Conservation (phyloP, 2,797 vertebrate species). For the Pelodytes ibericus region DNA sequence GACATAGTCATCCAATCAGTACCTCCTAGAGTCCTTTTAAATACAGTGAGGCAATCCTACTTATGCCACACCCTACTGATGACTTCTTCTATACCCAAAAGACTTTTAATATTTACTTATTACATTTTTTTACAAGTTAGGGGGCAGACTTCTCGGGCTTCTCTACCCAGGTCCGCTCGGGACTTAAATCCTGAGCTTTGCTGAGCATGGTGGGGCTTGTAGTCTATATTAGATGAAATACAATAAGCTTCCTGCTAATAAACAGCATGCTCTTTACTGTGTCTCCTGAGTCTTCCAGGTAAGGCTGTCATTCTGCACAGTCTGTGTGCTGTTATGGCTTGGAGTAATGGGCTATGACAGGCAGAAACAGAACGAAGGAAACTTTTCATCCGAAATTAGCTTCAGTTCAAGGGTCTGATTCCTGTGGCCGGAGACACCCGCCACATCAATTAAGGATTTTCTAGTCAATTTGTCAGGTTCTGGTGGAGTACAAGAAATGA, state of each 20-base stretch:
- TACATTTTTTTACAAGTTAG: too few relatives aligned
- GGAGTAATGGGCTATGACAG: constrained; percentile 36
- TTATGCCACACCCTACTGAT: too few relatives aligned
- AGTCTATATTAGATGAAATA: too few relatives aligned
- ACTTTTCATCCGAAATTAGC: constrained; percentile 41
- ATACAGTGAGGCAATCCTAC: too few relatives aligned
- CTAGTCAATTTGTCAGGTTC: constrained; percentile 6
- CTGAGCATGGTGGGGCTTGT: too few relatives aligned
- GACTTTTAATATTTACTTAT: too few relatives aligned
- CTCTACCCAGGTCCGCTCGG: too few relatives aligned
- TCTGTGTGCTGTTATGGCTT: neutral
- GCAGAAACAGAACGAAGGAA: constrained; percentile 43
- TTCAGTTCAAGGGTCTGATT: constrained; percentile 25
- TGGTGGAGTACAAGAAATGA: neutral
- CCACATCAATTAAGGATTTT: constrained; percentile 35
- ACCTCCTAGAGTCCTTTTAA: too few relatives aligned
- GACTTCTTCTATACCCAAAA: too few relatives aligned
- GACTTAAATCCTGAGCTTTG: too few relatives aligned
- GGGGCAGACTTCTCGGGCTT: too few relatives aligned
- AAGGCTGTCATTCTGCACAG: constrained; percentile 16
- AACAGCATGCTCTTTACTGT: neutral
- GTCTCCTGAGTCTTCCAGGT: constrained; percentile 7
- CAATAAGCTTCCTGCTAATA: neutral
- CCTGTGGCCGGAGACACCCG: constrained; percentile 10
- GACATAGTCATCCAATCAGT: too few relatives aligned